phyloP scores from a whole-genome alignment of 1,140 invertebrate genomes.

The Hylaeus anthracinus region DNA sequence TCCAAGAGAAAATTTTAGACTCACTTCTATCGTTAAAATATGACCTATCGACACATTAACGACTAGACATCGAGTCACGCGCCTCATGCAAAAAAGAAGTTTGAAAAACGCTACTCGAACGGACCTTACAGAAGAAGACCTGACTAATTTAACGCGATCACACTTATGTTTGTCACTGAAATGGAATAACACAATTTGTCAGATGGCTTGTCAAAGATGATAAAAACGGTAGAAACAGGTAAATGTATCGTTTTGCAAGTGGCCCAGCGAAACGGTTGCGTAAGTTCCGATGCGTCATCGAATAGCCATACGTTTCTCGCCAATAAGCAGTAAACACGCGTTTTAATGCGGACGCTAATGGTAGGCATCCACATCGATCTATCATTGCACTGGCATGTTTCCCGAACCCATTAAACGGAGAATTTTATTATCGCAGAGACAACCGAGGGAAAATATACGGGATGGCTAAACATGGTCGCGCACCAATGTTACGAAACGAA shows the following conservation, averaged over 20 bases:
- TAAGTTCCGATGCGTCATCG: slow-evolving; percentile 17
- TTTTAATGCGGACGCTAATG: slow-evolving; percentile 37
- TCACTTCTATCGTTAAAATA: too few relatives aligned
- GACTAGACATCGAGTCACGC: too few relatives aligned
- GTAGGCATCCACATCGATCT: slow-evolving; percentile 3
- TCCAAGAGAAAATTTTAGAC: too few relatives aligned
- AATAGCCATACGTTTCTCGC: slow-evolving; percentile 30
- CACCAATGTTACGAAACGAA: slow-evolving; percentile 41
- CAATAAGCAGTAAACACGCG: slow-evolving; percentile 44
- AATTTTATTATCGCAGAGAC: slow-evolving; percentile 53
- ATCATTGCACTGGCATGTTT: slow-evolving; percentile 38
- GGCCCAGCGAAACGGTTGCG: slow-evolving; percentile 13
- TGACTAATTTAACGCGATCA: background rate
- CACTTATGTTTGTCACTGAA: background rate
- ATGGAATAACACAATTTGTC: background rate
- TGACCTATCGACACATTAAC: too few relatives aligned
- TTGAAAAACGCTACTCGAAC: background rate
- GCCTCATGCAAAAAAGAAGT: too few relatives aligned
- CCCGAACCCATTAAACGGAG: slow-evolving; percentile 39
- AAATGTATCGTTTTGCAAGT: background rate
- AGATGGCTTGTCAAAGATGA: background rate
- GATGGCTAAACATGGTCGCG: background rate
- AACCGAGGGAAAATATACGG: slow-evolving; percentile 12
- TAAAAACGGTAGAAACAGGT: background rate
- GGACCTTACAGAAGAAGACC: background rate